Percentiles rank a stretch among this genome's conserved stretches.
These are phyloP conservation scores for Sitodiplosis mosellana DNA, from an alignment of 1,140 invertebrate species.

Conservation along the genomic window DNA sequence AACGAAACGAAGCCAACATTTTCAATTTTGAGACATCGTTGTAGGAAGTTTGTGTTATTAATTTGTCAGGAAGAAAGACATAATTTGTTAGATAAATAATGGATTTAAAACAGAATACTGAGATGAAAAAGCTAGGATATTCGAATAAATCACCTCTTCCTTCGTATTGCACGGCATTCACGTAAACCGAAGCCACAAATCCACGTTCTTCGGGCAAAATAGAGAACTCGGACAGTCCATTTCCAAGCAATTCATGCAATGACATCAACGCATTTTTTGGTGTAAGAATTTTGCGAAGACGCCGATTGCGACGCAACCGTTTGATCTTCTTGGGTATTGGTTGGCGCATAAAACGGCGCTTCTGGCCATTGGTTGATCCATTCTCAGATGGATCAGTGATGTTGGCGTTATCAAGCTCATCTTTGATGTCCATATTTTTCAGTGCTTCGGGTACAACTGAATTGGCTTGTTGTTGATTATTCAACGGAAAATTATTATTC, in stretches of 20 bases:
- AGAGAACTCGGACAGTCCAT: slow-evolving; percentile 19
- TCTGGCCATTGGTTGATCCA: no score
- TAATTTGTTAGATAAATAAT: no score
- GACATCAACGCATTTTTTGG: slow-evolving; percentile 77
- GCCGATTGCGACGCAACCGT: slow-evolving; percentile 44
- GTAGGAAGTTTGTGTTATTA: neutral
- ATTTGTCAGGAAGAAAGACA: neutral
- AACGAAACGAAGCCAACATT: neutral
- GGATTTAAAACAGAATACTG: no score
- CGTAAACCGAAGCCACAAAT: slow-evolving; percentile 19
- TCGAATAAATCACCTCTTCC: slow-evolving; percentile 9
- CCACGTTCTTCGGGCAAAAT: slow-evolving; percentile 17
- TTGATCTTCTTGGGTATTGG: slow-evolving; percentile 14
- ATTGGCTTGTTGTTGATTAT: no score
- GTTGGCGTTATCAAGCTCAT: no score
- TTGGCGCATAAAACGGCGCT: no score
- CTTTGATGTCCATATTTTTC: no score
- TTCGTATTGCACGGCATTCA: slow-evolving; percentile 19
- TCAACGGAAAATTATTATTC: no score
- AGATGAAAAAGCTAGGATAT: no score
- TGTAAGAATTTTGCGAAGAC: slow-evolving; percentile 41
- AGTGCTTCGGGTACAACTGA: no score
- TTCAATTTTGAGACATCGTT: no score
- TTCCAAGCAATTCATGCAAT: slow-evolving; percentile 57
- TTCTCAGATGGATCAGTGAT: no score